These are phyloP conservation scores for Cephus sareptanus DNA, from an alignment of 2,888 invertebrate genomes.

Conservation along the genomic window DNA sequence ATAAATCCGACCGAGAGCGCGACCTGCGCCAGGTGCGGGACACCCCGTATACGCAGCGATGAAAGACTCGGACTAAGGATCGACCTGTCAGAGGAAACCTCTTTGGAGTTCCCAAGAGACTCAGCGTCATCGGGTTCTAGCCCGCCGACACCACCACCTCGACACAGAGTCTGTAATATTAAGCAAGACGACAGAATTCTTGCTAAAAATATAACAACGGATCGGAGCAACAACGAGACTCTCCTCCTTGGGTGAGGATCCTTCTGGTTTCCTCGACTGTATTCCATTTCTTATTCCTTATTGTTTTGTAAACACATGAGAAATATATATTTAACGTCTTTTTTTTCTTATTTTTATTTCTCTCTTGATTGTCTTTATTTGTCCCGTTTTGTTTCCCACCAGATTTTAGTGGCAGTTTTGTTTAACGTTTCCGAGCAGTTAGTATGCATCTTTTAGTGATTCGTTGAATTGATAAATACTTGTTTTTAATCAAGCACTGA, in stretches of 20 bases:
- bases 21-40: conserved; percentile 86
- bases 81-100: conserved; percentile 2
- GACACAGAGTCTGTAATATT: conserved; percentile 28
- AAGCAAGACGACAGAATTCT: background rate
- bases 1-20: conserved; percentile 89
- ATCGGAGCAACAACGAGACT: background rate
- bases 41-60: conserved; percentile 53
- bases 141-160: conserved; percentile 55
- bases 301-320: background rate
- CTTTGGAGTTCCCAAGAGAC: conserved; percentile 4
- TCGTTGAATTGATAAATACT: background rate
- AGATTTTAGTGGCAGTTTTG: background rate
- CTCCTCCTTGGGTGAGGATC: conserved; percentile 4
- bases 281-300: background rate
- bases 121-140: conserved; percentile 44
- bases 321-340: background rate
- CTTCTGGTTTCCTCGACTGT: background rate
- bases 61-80: conserved; percentile 30
- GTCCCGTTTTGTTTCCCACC: background rate
- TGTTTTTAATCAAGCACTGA: background rate
- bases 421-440: background rate
- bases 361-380: background rate
- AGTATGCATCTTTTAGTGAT: background rate
- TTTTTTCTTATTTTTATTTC: background rate
- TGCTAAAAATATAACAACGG: background rate